Percentiles rank a stretch among this genome's conserved stretches.
Evolutionary conservation across 2,888 invertebrate genomes (phyloP).

Genomic region (Sarcophaga caerulescens): DNA sequence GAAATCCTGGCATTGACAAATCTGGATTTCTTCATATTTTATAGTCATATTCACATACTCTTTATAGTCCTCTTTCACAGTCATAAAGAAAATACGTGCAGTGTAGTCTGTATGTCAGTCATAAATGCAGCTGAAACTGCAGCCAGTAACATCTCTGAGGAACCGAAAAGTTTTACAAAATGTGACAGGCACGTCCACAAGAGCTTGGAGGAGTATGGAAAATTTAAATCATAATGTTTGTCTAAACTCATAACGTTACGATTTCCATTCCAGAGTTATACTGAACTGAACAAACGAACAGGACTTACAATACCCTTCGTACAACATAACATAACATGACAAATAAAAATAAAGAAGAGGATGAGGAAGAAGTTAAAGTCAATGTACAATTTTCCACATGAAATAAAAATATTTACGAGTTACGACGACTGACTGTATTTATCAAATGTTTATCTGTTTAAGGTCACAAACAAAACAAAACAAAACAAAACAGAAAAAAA

Average conservation of each 20-base stretch:
- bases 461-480: conserved; percentile 48
- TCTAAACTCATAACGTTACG: conserved; percentile 63
- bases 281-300: not conserved
- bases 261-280: conserved; percentile 23
- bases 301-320: not conserved
- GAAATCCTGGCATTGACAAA: not conserved
- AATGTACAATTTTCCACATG: conserved; percentile 58
- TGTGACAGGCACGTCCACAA: conserved; percentile 52
- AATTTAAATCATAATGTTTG: conserved; percentile 65
- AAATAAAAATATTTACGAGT: conserved; percentile 61
- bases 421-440: conserved; percentile 19
- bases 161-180: conserved; percentile 31
- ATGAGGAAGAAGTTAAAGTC: not conserved
- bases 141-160: conserved; percentile 37
- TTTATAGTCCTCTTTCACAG: not conserved
- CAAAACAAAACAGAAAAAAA: conserved; percentile 16
- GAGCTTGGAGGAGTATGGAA: conserved; percentile 29
- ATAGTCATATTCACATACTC: not conserved
- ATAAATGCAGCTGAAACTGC: conserved; percentile 7
- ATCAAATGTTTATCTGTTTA: conserved; percentile 56
- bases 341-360: conserved; percentile 4
- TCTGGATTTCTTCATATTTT: not conserved
- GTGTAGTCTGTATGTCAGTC: not conserved
- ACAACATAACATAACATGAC: not conserved
- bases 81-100: conserved; percentile 16